Base-by-base conservation (phyloP, 2,113 vertebrate genomes). In the Arvicanthis niloticus region DNA sequence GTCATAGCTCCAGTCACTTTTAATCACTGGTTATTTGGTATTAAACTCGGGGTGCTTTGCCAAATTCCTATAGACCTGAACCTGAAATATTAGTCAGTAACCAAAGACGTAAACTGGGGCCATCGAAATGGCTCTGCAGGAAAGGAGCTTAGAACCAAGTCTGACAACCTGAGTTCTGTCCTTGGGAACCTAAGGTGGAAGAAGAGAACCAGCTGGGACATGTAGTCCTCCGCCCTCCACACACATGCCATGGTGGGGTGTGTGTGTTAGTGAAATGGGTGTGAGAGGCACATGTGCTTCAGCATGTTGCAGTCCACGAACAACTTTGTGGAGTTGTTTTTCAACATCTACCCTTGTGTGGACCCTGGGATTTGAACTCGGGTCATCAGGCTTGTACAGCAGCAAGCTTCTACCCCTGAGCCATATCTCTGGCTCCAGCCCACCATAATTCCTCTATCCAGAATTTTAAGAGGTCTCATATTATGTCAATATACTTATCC, bases 391-490 rank as follows among this genome's bases (percentile, higher is more conserved):
- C 16, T 67, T 86, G 60, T 11, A 10, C 9, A 48, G 9, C 37
- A 11, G 29, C 40, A 34, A 75, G n/a, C 42, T 4, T 31, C 16
- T 21, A 37, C 42, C 37, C 24, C 42, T 68, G 31, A 48, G 29
- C 84, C 84, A 13, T 12, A 65, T 51, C 9, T 5, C 16, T 48
- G 62, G 40, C 40, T 16, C 15, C 42, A 84, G 40, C 40, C 42
- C 31, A 5, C 45, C 24, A 1, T 86, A 56, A 72, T 73, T 93
- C 92, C 24, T 91, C 0, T 91, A 67, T 85, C 17, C 51, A 91
- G 26, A 81, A 85, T 93, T 51, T 88, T 93, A 73, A 11, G 9
- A 96, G 34, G 45, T 70, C 89, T 97, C 45, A 48, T 78, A 75
- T 89, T 22, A 89, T 93, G 80, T 96, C 81, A 88, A 31, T 77